phyloP scores from a whole-genome alignment of 30 jellyfish, hydroid and myxozoan genomes.

The Aurelia sp. region DNA sequence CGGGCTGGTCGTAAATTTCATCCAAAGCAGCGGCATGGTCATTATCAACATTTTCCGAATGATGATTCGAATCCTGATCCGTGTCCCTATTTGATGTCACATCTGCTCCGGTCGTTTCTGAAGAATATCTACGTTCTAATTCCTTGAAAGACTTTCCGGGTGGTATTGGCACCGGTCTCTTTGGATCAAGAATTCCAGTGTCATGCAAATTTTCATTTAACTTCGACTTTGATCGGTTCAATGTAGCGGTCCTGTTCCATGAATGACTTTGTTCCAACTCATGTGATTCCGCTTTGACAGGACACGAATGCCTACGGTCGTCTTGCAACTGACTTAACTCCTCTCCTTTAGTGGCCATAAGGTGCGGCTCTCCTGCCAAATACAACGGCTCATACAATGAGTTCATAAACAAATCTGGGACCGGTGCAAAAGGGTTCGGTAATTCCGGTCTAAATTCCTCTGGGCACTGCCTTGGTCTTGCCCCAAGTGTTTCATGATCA shows the following conservation, averaged over 20 bases:
- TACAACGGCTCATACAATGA: slow-evolving; percentile 12
- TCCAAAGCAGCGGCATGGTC: not conserved
- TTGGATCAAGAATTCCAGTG: slow-evolving; percentile 18
- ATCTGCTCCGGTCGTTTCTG: slow-evolving; percentile 2
- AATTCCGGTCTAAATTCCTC: not conserved
- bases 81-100: not conserved
- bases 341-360: not conserved
- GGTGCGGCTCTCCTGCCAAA: slow-evolving; percentile 38
- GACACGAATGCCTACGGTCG: slow-evolving; percentile 39
- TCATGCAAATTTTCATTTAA: not conserved
- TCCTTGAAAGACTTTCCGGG: slow-evolving; percentile 51
- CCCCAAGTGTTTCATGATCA: not conserved
- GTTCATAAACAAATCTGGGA: not conserved
- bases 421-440: not conserved
- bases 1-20: slow-evolving; percentile 34
- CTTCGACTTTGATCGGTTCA: slow-evolving; percentile 9
- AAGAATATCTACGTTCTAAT: slow-evolving; percentile 30
- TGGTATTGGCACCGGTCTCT: slow-evolving; percentile 78
- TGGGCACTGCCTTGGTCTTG: slow-evolving; percentile 1
- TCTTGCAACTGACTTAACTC: not conserved
- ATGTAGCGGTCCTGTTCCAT: slow-evolving; percentile 6
- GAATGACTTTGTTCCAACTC: not conserved
- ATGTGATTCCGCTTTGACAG: slow-evolving; percentile 1
- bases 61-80: not conserved
- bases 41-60: not conserved